Evolutionary conservation across 2,888 invertebrate species (phyloP).

Genomic region (Serripes groenlandicus): DNA sequence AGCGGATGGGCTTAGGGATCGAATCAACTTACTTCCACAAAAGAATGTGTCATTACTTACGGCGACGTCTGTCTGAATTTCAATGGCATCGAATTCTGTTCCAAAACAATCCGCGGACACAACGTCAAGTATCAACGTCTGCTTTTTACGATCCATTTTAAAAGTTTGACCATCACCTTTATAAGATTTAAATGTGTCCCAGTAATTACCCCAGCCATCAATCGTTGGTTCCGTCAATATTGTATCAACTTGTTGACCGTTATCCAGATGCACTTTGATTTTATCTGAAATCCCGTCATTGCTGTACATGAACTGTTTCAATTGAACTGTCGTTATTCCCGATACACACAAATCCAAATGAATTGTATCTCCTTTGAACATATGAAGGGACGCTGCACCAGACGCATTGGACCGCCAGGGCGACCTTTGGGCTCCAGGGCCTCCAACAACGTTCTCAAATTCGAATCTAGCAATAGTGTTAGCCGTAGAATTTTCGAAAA

Average conservation of each 20-base stretch:
- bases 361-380: conserved; percentile 43
- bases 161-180: not conserved
- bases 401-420: conserved; percentile 55
- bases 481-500: not conserved
- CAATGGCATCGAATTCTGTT: conserved; percentile 42
- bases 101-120: conserved; percentile 51
- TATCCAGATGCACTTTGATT: conserved; percentile 18
- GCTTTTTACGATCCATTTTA: conserved; percentile 13
- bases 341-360: conserved; percentile 38
- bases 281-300: conserved; percentile 53
- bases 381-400: conserved; percentile 15
- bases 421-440: conserved; percentile 18
- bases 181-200: conserved; percentile 38
- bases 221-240: conserved; percentile 18
- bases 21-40: conserved; percentile 33
- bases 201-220: conserved; percentile 44
- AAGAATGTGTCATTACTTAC: conserved; percentile 20
- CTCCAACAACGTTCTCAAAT: conserved; percentile 45
- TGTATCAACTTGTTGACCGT: not conserved
- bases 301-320: conserved; percentile 32
- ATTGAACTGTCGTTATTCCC: conserved; percentile 1
- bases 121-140: conserved; percentile 20
- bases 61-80: conserved; percentile 1
- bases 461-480: conserved; percentile 25
- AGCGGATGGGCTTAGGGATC: conserved; percentile 23